Evolutionary conservation across 1,140 invertebrate species (phyloP).

Genomic region (Bombus cullumanus): DNA sequence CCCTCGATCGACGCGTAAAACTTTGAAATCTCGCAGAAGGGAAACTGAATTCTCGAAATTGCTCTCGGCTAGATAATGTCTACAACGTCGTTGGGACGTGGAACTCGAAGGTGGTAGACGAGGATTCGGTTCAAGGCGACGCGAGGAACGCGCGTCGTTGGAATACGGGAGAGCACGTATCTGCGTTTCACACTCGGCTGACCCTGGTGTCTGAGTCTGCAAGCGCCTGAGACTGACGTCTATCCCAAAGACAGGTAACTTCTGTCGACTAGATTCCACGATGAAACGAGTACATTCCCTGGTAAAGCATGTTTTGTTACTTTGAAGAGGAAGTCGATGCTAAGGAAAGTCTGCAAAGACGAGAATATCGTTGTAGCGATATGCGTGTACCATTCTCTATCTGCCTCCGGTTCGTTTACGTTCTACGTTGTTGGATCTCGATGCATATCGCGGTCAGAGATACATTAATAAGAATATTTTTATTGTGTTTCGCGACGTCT

Average conservation of each 20-base stretch:
- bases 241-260: not conserved
- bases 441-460: not conserved
- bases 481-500: too few species aligned
- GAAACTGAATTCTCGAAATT: constrained; percentile 4
- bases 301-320: not conserved
- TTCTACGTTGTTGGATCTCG: not conserved
- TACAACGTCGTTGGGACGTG: not conserved
- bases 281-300: not conserved
- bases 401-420: not conserved
- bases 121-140: not conserved
- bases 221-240: not conserved
- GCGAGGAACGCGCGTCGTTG: not conserved
- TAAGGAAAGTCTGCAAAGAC: not conserved
- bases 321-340: not conserved
- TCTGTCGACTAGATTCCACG: not conserved
- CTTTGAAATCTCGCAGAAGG: not conserved
- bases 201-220: constrained; percentile 6
- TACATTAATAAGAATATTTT: too few species aligned
- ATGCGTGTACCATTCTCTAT: not conserved
- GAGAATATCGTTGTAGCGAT: not conserved
- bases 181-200: constrained; percentile 23
- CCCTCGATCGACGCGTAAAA: constrained; percentile 14
- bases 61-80: not conserved
- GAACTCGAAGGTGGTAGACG: not conserved
- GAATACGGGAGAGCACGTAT: not conserved